A percentile compares a stretch with the other conserved stretches of the same genome.
phyloP scores from a whole-genome alignment of 2,113 vertebrate species.

The Menura novaehollandiae region DNA sequence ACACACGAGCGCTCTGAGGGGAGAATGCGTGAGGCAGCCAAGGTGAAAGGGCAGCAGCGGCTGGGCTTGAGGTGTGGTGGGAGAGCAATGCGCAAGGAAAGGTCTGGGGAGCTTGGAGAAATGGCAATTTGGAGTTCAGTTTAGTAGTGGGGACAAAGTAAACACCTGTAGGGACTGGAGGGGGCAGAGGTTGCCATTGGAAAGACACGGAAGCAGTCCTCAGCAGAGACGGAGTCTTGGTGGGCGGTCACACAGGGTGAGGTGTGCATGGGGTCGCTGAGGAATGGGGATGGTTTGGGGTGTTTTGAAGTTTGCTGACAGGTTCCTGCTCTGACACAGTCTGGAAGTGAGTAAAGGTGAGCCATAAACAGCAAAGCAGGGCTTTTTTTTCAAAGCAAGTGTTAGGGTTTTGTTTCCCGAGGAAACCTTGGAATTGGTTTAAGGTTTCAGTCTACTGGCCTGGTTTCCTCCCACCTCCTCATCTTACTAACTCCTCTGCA shows the following conservation, averaged over 20 bases:
- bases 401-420: not conserved
- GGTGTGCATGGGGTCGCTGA: not conserved
- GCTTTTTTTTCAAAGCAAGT: not conserved
- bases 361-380: not conserved
- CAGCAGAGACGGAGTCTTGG: not conserved
- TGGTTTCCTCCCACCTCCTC: not conserved
- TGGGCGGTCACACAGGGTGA: fast-evolving
- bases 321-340: not conserved
- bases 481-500: not conserved
- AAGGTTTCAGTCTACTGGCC: not conserved
- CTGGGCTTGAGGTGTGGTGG: not conserved
- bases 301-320: not conserved
- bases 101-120: not conserved
- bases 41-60: not conserved
- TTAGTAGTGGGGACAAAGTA: not conserved
- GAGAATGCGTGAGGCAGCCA: fast-evolving
- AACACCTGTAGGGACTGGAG: not conserved
- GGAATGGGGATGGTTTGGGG: not conserved
- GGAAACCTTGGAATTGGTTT: not conserved
- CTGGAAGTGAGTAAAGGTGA: not conserved
- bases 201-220: not conserved
- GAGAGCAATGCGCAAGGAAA: not conserved
- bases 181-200: fast-evolving
- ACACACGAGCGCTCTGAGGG: not conserved
- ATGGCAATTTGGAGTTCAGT: not conserved